A percentile compares a stretch with the other conserved stretches of the same genome.
These are phyloP conservation scores for Neolamprologus brichardi DNA, from an alignment of 2,113 vertebrate genomes.

Conservation along the genomic window DNA sequence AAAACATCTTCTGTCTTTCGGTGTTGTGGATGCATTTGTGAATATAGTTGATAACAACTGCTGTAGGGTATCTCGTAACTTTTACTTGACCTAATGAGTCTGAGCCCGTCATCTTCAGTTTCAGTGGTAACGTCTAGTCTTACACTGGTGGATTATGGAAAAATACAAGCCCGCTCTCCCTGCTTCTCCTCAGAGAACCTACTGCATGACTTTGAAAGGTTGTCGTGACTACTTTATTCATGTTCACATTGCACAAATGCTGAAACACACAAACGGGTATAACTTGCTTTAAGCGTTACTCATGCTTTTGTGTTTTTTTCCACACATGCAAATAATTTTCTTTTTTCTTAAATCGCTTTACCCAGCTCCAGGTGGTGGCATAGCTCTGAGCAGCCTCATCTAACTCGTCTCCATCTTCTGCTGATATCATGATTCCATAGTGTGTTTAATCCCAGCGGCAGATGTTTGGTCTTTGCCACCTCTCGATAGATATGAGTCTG, in stretches of 20 bases:
- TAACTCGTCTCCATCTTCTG: conserved; percentile 52
- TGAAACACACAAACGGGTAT: not conserved
- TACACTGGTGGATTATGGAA: conserved; percentile 1
- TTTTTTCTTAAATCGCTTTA: conserved; percentile 39
- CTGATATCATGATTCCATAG: conserved; percentile 60
- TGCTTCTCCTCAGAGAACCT: not conserved
- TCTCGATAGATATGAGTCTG: not conserved
- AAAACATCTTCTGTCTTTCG: not conserved
- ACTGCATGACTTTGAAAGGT: not conserved
- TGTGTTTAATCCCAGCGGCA: not conserved
- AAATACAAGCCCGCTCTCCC: not conserved
- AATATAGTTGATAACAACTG: not conserved
- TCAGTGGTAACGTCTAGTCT: not conserved
- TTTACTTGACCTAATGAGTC: not conserved
- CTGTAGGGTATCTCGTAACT: not conserved
- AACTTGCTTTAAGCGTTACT: not conserved
- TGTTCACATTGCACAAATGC: not conserved
- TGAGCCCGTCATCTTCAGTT: not conserved
- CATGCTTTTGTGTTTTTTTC: not conserved
- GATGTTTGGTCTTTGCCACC: not conserved
- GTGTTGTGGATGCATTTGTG: not conserved
- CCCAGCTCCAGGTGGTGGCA: conserved; percentile 70
- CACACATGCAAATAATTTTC: not conserved
- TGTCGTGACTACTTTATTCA: not conserved
- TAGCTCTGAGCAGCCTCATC: conserved; percentile 42